phyloP scores from a whole-genome alignment of 2,888 invertebrate species.

The Callinectes sapidus region DNA sequence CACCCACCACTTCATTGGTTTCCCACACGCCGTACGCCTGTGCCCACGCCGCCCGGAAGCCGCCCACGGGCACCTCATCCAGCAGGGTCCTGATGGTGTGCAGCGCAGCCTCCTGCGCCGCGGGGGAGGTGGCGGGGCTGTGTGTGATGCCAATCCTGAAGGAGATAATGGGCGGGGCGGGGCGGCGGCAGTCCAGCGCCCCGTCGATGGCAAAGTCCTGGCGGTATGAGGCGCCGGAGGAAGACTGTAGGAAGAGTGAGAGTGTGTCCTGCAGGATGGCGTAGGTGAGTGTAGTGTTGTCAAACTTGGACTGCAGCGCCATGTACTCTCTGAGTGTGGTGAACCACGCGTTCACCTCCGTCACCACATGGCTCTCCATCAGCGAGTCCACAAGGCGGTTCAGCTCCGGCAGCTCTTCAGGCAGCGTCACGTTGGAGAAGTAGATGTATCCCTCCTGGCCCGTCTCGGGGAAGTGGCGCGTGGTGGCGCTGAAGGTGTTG shows the following conservation, averaged over 20 bases:
- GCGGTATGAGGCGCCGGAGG: constrained; percentile 82
- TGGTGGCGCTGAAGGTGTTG: constrained; percentile 73
- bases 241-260: constrained; percentile 63
- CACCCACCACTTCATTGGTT: constrained; percentile 80
- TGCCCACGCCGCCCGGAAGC: constrained; percentile 66
- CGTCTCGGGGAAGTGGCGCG: constrained; percentile 74
- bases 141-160: constrained; percentile 74
- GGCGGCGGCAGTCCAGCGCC: constrained; percentile 81
- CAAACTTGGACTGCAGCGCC: constrained; percentile 31
- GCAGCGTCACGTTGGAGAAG: constrained; percentile 76
- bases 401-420: constrained; percentile 75
- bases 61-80: constrained; percentile 25
- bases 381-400: constrained; percentile 74
- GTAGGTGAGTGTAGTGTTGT: constrained; percentile 52
- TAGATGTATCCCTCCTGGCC: constrained; percentile 74
- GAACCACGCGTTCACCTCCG: constrained; percentile 69
- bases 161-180: constrained; percentile 78
- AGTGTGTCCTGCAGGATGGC: constrained; percentile 56
- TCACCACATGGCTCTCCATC: constrained; percentile 66
- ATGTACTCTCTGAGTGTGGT: constrained; percentile 58
- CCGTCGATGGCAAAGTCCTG: constrained; percentile 82
- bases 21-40: constrained; percentile 72
- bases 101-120: constrained; percentile 78
- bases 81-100: constrained; percentile 71
- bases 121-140: constrained; percentile 81